A percentile compares a stretch with the other conserved stretches of the same genome.
Evolutionary conservation across 1,140 invertebrate species (phyloP).

Genomic region (Archivesica marissinica): DNA sequence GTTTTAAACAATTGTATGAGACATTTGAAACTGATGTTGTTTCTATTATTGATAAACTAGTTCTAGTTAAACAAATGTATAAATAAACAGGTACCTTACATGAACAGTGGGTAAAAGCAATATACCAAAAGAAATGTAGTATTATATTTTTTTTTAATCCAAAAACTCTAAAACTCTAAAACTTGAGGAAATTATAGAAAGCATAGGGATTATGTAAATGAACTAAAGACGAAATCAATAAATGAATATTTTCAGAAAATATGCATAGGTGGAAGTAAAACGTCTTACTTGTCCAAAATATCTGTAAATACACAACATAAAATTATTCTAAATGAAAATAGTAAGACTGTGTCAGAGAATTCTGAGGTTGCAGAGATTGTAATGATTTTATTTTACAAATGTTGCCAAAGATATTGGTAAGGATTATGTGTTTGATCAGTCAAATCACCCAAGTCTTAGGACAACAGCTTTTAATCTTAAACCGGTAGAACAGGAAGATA

Average conservation of each 20-base stretch:
- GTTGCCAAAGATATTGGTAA: conserved; percentile 51
- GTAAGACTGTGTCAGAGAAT: conserved; percentile 32
- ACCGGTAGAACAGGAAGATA: too few species aligned
- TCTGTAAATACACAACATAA: neutral
- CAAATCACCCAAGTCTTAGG: conserved; percentile 30
- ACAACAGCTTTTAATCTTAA: conserved; percentile 51
- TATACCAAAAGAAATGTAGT: conserved; percentile 23
- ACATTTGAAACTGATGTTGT: conserved; percentile 1
- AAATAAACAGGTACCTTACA: conserved; percentile 29
- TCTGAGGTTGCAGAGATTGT: conserved; percentile 28
- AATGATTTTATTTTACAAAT: conserved; percentile 48
- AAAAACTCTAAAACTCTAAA: conserved; percentile 29
- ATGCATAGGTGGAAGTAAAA: too few species aligned
- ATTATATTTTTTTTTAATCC: neutral
- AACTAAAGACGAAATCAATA: neutral
- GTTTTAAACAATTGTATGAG: conserved; percentile 23
- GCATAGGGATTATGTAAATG: conserved; percentile 14
- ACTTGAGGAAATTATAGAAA: conserved; percentile 7
- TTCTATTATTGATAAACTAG: conserved; percentile 29
- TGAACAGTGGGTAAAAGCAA: conserved; percentile 21
- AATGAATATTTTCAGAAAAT: neutral
- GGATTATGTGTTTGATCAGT: conserved; percentile 38
- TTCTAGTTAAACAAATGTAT: conserved; percentile 27
- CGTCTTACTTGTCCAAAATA: too few species aligned
- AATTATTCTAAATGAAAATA: conserved; percentile 35